phyloP scores from a whole-genome alignment of 2,888 invertebrate species.

The Platycheirus rosarum region DNA sequence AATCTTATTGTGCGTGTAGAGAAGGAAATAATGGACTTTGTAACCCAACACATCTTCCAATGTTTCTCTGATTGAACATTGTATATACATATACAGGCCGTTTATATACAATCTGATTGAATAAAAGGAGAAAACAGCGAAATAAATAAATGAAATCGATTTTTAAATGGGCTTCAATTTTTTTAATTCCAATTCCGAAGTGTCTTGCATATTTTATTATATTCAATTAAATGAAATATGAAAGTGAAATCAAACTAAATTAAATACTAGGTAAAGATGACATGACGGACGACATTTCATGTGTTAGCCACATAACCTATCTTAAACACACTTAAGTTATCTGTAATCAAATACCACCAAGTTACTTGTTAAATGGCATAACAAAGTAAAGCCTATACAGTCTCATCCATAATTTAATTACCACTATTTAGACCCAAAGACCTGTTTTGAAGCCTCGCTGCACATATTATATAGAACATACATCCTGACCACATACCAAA shows the following conservation, averaged over 20 bases:
- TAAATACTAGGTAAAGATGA: too few relatives aligned
- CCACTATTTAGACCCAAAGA: neutral
- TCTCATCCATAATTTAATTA: conserved; percentile 1
- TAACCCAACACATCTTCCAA: neutral
- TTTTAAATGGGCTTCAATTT: too few relatives aligned
- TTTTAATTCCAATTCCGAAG: too few relatives aligned
- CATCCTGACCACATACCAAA: conserved; percentile 27
- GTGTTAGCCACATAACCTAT: too few relatives aligned
- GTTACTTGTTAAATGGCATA: neutral
- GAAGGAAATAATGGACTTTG: neutral
- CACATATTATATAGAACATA: neutral
- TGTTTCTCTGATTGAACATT: too few relatives aligned
- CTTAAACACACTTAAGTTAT: neutral
- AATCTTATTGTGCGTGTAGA: neutral
- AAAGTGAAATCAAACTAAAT: too few relatives aligned
- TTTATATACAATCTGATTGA: too few relatives aligned
- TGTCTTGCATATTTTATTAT: too few relatives aligned
- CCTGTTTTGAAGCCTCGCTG: conserved; percentile 13
- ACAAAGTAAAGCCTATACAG: conserved; percentile 11
- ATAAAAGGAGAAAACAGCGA: neutral
- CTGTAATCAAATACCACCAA: neutral
- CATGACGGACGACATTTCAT: too few relatives aligned
- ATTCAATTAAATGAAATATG: too few relatives aligned
- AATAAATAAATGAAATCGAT: too few relatives aligned
- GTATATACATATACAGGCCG: too few relatives aligned